Percentiles rank a stretch among this genome's conserved stretches.
phyloP scores from a whole-genome alignment of 23 tunicate genomes.

The Halocynthia aurantium region DNA sequence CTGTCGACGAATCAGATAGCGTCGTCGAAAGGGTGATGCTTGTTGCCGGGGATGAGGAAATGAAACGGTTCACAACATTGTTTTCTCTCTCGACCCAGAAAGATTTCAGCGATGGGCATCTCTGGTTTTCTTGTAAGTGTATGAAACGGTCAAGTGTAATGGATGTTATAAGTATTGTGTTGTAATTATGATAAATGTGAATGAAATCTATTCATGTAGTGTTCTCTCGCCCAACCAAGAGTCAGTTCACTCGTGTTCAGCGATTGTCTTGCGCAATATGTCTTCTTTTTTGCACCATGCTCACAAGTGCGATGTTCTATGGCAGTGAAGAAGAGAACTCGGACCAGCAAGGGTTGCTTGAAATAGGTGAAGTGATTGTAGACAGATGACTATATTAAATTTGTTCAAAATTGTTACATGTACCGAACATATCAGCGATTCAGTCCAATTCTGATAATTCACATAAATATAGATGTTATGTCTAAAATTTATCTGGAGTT shows the following conservation, averaged over 20 bases:
- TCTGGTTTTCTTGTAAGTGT: conserved; percentile 76
- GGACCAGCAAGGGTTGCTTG: conserved; percentile 47
- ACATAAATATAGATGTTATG: background rate
- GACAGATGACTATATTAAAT: background rate
- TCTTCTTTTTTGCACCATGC: conserved; percentile 62
- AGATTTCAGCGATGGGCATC: conserved; percentile 80
- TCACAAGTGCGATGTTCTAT: conserved; percentile 78
- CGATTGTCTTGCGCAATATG: conserved; percentile 60
- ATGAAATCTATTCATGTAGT: conserved; percentile 21
- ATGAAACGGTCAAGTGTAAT: background rate
- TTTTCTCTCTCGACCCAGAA: conserved; percentile 56
- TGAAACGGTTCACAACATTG: conserved; percentile 36
- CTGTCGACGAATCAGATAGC: conserved; percentile 89
- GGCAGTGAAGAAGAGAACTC: conserved; percentile 46
- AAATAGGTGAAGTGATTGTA: conserved; percentile 38
- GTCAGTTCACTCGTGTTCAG: conserved; percentile 72
- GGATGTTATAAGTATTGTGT: no score
- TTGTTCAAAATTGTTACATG: no score
- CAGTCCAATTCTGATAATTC: background rate
- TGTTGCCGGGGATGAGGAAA: conserved; percentile 41
- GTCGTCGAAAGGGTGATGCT: conserved; percentile 46
- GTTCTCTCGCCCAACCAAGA: conserved; percentile 72
- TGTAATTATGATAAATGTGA: no score
- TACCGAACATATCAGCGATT: no score
- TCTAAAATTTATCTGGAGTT: background rate